Evolutionary conservation across 2,113 vertebrate genomes (phyloP), one percentile per base, ranked within the genome.

Genomic region (Mixornis gularis): DNA sequence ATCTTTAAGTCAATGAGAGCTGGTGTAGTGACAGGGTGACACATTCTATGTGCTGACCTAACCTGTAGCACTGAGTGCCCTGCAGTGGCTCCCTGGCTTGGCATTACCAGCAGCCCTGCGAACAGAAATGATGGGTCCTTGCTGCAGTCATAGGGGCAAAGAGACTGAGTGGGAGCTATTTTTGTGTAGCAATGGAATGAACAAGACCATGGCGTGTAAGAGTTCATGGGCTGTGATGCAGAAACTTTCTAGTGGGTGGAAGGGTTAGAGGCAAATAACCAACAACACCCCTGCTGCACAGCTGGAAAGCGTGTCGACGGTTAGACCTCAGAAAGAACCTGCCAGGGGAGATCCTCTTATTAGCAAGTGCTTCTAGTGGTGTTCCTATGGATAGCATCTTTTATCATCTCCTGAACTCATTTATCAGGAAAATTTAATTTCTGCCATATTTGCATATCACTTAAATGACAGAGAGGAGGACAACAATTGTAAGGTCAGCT

Each of bases 41-140:
- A 17, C 49, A 27, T 24, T 10, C 48, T 88, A 58, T 1, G 4
- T 85, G 78, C 78, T 92, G 55, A 21, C 32, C n/a, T 55, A 14
- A 30, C 55, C 29, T 44, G 49, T 29, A 7, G 10, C 32, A 29
- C 38, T 0, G 3, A 17, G 40, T 20, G 44, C n/a, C 48, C 62
- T 48, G 59, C n/a, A 6, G 62, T 27, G 56, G 12, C 49, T 93
- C 22, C 38, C 34, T 72, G 41, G 9, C 34, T 72, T 40, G 55
- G 21, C 3, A 1, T 29, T 64, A n/a, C 58, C 40, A 6, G 3
- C 11, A 24, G 20, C n/a, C 17, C 43, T 8, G 15, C 0, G 0
- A 34, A n/a, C 41, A 90, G 69, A 27, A 68, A 21, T 27, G 34
- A 24, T 7, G 0, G 9, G 65, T 18, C 34, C 51, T 76, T 41